A percentile compares a stretch with the other conserved stretches of the same genome.
phyloP scores from a whole-genome alignment of 2,797 vertebrate species.

The Falco berigora region DNA sequence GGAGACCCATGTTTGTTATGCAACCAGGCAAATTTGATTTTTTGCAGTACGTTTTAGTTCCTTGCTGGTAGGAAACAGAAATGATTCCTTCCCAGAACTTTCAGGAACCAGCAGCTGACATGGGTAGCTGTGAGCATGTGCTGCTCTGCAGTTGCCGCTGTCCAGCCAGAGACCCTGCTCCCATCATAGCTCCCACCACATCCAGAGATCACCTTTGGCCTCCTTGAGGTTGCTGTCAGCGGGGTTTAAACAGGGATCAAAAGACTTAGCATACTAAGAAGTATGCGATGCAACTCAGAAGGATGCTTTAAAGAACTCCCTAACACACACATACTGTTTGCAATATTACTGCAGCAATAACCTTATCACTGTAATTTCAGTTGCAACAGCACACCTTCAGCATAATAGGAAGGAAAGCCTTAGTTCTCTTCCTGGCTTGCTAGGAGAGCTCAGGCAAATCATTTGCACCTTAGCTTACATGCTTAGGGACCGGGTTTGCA shows the following conservation, averaged over 20 bases:
- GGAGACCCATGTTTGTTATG: not conserved
- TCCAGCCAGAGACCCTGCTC: not conserved
- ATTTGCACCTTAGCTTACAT: not conserved
- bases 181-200: not conserved
- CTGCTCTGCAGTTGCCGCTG: not conserved
- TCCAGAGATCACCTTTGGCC: not conserved
- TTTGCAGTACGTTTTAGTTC: not conserved
- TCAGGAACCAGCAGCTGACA: not conserved
- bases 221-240: not conserved
- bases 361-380: not conserved
- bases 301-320: not conserved
- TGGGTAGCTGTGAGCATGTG: not conserved
- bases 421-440: not conserved
- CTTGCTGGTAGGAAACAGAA: not conserved
- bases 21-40: not conserved
- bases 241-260: not conserved
- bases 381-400: not conserved
- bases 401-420: not conserved
- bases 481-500: not conserved
- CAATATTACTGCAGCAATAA: not conserved
- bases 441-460: not conserved
- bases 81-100: not conserved
- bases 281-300: not conserved
- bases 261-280: not conserved
- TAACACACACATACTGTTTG: not conserved